Conservation (phyloP, 2,888 invertebrate genomes). For the Apoderus coryli region DNA sequence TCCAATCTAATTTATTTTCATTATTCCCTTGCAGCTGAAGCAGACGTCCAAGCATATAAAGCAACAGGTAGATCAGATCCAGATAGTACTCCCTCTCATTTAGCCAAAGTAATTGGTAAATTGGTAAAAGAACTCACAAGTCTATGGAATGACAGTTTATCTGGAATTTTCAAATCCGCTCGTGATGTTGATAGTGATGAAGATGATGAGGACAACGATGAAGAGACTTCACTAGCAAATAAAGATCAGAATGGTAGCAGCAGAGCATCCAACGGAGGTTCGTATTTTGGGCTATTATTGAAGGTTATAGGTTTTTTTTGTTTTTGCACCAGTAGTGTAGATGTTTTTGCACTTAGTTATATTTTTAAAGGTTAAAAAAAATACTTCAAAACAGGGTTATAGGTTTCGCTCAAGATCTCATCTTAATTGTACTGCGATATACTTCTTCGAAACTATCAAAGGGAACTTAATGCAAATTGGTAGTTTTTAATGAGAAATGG, state of each 20-base stretch:
- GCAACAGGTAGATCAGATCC: slow-evolving; percentile 20
- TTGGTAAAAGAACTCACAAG: slow-evolving; percentile 27
- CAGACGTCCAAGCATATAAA: slow-evolving; percentile 21
- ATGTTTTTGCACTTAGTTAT: slow-evolving; percentile 1
- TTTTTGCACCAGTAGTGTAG: no score
- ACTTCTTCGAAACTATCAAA: no score
- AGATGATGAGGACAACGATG: slow-evolving; percentile 18
- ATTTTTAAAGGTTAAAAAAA: not conserved
- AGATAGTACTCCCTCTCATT: slow-evolving; percentile 22
- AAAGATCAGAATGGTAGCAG: slow-evolving; percentile 10
- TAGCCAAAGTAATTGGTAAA: slow-evolving; percentile 25
- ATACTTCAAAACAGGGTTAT: no score
- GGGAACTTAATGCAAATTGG: no score
- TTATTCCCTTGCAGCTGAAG: no score
- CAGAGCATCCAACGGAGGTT: slow-evolving; percentile 17
- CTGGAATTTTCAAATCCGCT: slow-evolving; percentile 24
- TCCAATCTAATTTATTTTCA: no score
- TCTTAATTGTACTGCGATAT: no score
- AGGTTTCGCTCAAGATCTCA: no score
- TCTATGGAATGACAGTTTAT: slow-evolving; percentile 26
- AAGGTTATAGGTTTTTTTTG: slow-evolving; percentile 9
- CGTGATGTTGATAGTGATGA: slow-evolving; percentile 23
- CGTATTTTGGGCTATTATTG: slow-evolving; percentile 11
- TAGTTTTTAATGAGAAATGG: no score
- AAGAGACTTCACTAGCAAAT: no score